These are phyloP conservation scores for Trissolcus japonicus DNA, from an alignment of 2,888 invertebrate species.

Conservation along the genomic window DNA sequence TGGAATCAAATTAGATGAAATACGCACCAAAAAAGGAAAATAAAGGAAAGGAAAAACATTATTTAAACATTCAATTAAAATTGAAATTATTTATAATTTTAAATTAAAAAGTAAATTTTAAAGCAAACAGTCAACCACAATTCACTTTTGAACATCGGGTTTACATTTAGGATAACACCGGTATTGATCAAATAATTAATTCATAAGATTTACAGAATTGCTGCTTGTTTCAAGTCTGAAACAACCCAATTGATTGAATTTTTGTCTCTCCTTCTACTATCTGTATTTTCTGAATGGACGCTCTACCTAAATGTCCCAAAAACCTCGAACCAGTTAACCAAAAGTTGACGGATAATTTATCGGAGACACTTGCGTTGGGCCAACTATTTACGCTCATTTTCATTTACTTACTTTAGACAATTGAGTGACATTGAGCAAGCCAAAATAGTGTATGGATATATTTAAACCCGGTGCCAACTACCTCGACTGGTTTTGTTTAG, in stretches of 20 bases:
- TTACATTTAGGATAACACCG: background rate
- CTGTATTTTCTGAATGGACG: background rate
- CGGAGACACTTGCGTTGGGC: slow-evolving; percentile 1
- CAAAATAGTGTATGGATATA: slow-evolving; percentile 59
- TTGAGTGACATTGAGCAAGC: slow-evolving; percentile 60
- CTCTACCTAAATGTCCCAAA: too few relatives aligned
- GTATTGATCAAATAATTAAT: background rate
- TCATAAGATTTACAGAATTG: background rate
- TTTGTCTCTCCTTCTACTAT: background rate
- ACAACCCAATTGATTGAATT: background rate
- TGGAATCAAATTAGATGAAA: too few relatives aligned
- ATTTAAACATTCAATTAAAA: too few relatives aligned
- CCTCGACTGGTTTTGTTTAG: slow-evolving; percentile 48
- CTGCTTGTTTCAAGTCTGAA: background rate
- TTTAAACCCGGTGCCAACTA: slow-evolving; percentile 48
- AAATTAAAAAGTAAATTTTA: background rate
- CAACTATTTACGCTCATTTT: slow-evolving; percentile 22
- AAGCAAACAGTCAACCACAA: too few relatives aligned
- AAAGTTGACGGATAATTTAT: slow-evolving; percentile 25
- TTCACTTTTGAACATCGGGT: background rate
- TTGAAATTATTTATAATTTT: background rate
- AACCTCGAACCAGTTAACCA: background rate
- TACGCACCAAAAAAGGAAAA: too few relatives aligned
- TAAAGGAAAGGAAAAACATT: too few relatives aligned
- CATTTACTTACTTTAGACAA: slow-evolving; percentile 34